phyloP scores from a whole-genome alignment of 1,140 invertebrate species.

The Megathymus violae region DNA sequence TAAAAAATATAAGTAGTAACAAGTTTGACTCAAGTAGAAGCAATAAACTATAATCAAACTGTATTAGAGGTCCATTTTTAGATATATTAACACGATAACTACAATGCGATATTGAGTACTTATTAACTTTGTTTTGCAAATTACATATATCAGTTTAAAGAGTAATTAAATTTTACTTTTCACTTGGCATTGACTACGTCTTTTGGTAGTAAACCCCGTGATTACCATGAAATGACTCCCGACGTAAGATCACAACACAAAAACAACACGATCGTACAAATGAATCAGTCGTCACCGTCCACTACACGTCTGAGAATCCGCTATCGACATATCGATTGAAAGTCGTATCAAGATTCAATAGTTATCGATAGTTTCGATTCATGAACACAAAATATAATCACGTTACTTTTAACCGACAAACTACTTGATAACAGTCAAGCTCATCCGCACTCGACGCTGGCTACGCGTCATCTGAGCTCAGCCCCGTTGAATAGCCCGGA shows the following conservation, averaged over 20 bases:
- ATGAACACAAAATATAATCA: slow-evolving; percentile 21
- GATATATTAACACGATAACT: too few relatives aligned
- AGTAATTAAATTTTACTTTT: slow-evolving; percentile 8
- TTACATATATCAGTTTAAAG: background rate
- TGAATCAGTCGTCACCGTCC: background rate
- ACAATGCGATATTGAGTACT: too few relatives aligned
- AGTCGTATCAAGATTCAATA: background rate
- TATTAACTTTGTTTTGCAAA: background rate
- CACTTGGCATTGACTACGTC: slow-evolving; percentile 65
- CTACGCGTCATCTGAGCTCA: slow-evolving; percentile 64
- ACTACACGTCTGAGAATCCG: slow-evolving; percentile 2
- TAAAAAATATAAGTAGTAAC: too few relatives aligned
- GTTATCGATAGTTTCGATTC: background rate
- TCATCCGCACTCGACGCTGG: slow-evolving; percentile 59
- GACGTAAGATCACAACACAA: slow-evolving; percentile 40
- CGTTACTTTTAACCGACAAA: slow-evolving; percentile 22
- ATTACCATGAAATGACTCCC: slow-evolving; percentile 62
- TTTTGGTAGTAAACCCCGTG: slow-evolving; percentile 42
- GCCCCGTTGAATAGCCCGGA: background rate
- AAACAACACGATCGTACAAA: slow-evolving; percentile 34
- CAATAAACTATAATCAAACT: too few relatives aligned
- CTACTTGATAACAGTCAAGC: slow-evolving; percentile 21
- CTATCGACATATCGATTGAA: background rate
- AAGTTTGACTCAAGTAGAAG: too few relatives aligned
- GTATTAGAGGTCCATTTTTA: too few relatives aligned